These are phyloP conservation scores for Manduca sexta DNA, from an alignment of 1,140 invertebrate genomes.

Conservation along the genomic window DNA sequence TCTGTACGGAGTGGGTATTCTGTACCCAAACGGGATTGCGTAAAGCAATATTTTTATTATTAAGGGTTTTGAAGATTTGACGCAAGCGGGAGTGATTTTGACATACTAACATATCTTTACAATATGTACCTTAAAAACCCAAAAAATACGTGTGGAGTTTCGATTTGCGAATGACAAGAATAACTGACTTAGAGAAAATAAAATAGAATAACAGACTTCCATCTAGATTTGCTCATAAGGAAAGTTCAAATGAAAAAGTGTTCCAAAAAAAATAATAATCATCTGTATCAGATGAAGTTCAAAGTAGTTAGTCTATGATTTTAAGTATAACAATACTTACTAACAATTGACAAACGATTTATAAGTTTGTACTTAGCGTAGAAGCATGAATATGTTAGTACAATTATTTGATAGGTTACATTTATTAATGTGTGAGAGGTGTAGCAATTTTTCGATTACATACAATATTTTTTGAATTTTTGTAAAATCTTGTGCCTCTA, in stretches of 20 bases:
- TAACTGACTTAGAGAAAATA: too few relatives aligned
- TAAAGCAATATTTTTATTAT: conserved; percentile 19
- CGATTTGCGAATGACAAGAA: too few relatives aligned
- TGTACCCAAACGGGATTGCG: conserved; percentile 15
- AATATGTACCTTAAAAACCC: not conserved
- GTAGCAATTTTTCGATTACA: conserved; percentile 28
- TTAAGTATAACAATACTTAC: conserved; percentile 47
- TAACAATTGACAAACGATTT: conserved; percentile 49
- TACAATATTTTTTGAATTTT: too few relatives aligned
- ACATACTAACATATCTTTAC: not conserved
- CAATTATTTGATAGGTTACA: conserved; percentile 58
- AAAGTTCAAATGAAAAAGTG: conserved; percentile 57
- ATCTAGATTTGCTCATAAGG: conserved; percentile 40
- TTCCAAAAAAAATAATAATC: conserved; percentile 46
- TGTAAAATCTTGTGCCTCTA: too few relatives aligned
- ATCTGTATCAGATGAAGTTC: conserved; percentile 72
- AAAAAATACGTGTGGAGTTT: not conserved
- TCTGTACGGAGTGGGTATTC: too few relatives aligned
- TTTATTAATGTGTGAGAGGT: conserved; percentile 47
- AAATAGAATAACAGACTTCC: too few relatives aligned
- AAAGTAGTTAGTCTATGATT: conserved; percentile 48
- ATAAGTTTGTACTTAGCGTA: conserved; percentile 49
- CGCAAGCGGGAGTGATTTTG: not conserved
- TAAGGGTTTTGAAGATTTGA: not conserved
- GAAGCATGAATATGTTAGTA: conserved; percentile 69